Base-by-base conservation (phyloP, 2,113 vertebrate species). In the Arothron firmamentum region DNA sequence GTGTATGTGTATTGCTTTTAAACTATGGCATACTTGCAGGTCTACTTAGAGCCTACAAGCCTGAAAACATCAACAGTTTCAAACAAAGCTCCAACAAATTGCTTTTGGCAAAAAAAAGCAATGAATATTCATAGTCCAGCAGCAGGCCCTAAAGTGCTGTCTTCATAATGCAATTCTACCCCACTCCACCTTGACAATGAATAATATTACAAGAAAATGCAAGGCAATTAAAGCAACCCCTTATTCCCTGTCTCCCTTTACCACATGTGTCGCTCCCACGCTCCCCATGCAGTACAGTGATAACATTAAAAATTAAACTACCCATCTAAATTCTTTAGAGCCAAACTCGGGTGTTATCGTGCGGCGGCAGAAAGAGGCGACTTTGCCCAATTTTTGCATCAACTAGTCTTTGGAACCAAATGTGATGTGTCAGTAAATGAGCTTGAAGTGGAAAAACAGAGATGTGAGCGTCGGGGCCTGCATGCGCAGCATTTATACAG, bases 141-240 rank as follows among this genome's bases (percentile, higher is more conserved):
- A 74, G 80, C 72, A 64, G 77, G 76, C 74, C 74, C 83, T 77
- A 67, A 80, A 84, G 81, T 79, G 75, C 65, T 76, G 69, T 83
- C 83, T 79, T 75, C 77, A 73, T 87, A 80, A 85, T 82, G 74
- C 79, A 80, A 80, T 85, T 79, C 71, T 74, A 72, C 71, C 78
- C 70, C 78, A 75, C 80, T 82, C 69, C 80, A 83, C 82, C 72
- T 85, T 82, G 83, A 85, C 83, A 81, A 83, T 82, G 87, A 88
- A 78, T 80, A 82, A 83, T 85, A 85, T 79, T 77, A 81, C 62
- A 59, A 69, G 70, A 74, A 82, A 85, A 80, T 66, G 77, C 78
- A 75, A 83, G 75, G 72, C 69, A 86, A 84, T 86, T 84, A 85
- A 83, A 81, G 73, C 62, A 54, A 67, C 48, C 58, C 67, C 75